Evolutionary conservation across 2,888 invertebrate genomes (phyloP).

Genomic region (Philopedon plagiatum): DNA sequence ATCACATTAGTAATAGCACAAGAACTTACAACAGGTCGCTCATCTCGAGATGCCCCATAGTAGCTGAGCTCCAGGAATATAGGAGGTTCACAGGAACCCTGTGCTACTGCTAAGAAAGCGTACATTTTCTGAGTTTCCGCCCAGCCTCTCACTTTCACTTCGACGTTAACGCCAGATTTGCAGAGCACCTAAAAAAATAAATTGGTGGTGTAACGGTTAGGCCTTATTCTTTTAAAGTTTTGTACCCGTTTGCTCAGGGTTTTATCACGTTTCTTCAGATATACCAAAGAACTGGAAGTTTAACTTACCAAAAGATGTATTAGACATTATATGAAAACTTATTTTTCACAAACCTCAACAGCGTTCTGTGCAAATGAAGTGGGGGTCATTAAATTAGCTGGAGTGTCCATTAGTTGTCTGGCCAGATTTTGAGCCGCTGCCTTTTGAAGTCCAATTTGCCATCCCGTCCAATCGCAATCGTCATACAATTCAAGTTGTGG

Average conservation of each 20-base stretch:
- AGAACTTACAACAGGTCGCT: slow-evolving; percentile 73
- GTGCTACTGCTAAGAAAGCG: slow-evolving; percentile 82
- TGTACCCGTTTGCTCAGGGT: too few relatives aligned
- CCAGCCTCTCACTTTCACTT: slow-evolving; percentile 77
- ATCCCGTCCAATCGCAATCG: slow-evolving; percentile 78
- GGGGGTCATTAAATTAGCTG: slow-evolving; percentile 85
- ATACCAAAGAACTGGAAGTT: too few relatives aligned
- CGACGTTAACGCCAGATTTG: slow-evolving; percentile 74
- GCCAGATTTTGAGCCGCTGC: slow-evolving; percentile 87
- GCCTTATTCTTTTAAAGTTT: too few relatives aligned
- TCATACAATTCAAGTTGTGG: slow-evolving; percentile 73
- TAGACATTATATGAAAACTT: neutral
- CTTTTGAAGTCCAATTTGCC: slow-evolving; percentile 80
- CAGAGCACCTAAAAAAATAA: slow-evolving; percentile 62
- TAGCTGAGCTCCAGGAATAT: slow-evolving; percentile 85
- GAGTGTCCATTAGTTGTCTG: slow-evolving; percentile 83
- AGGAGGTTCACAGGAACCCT: slow-evolving; percentile 85
- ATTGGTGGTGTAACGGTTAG: neutral
- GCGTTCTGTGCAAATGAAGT: slow-evolving; percentile 82
- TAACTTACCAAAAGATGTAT: too few relatives aligned
- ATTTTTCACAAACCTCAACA: slow-evolving; percentile 66
- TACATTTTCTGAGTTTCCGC: slow-evolving; percentile 85
- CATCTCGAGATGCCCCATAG: slow-evolving; percentile 74
- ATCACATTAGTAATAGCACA: too few relatives aligned
- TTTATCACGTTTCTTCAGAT: too few relatives aligned